Conservation (phyloP, 2,797 vertebrate genomes). For the Phoxinus dragarum region DNA sequence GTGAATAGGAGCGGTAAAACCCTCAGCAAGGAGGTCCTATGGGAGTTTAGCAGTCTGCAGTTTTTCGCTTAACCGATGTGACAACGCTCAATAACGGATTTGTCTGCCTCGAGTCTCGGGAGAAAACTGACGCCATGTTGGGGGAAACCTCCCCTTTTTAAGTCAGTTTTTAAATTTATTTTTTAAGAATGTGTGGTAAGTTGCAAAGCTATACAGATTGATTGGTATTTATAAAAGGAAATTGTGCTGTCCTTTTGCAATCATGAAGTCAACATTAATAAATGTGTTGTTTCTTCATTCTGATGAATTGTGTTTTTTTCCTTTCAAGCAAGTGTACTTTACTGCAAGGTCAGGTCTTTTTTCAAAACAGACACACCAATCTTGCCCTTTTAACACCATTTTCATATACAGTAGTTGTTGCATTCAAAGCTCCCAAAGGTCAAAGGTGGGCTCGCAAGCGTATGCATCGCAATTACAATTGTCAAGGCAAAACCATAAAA, state of each 20-base stretch:
- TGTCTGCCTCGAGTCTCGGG: slow-evolving; percentile 29
- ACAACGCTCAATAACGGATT: slow-evolving; percentile 54
- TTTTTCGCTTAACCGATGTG: slow-evolving; percentile 58
- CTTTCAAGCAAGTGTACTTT: slow-evolving; percentile 12
- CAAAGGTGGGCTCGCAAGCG: slow-evolving; percentile 47
- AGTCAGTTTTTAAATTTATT: slow-evolving; percentile 28
- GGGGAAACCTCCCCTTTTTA: slow-evolving; percentile 38
- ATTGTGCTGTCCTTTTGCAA: slow-evolving; percentile 42
- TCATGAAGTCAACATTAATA: slow-evolving; percentile 45
- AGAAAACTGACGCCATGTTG: slow-evolving; percentile 50
- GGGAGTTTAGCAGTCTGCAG: slow-evolving; percentile 56
- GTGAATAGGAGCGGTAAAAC: slow-evolving; percentile 59
- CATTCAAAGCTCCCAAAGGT: slow-evolving; percentile 39
- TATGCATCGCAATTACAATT: slow-evolving; percentile 59
- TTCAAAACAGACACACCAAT: slow-evolving; percentile 52
- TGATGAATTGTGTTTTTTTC: slow-evolving; percentile 50
- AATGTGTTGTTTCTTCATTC: slow-evolving; percentile 20
- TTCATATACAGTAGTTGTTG: slow-evolving; percentile 13
- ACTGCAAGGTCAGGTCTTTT: slow-evolving; percentile 29
- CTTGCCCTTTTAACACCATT: slow-evolving; percentile 55
- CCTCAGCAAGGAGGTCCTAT: slow-evolving; percentile 47
- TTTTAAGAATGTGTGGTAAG: slow-evolving; percentile 53
- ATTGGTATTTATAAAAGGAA: slow-evolving; percentile 58
- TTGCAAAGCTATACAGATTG: slow-evolving; percentile 49
- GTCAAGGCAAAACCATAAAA: slow-evolving; percentile 62